Percentiles rank a stretch among this genome's conserved stretches.
phyloP scores from a whole-genome alignment of 2,888 invertebrate species.

The Diarsia rubi region DNA sequence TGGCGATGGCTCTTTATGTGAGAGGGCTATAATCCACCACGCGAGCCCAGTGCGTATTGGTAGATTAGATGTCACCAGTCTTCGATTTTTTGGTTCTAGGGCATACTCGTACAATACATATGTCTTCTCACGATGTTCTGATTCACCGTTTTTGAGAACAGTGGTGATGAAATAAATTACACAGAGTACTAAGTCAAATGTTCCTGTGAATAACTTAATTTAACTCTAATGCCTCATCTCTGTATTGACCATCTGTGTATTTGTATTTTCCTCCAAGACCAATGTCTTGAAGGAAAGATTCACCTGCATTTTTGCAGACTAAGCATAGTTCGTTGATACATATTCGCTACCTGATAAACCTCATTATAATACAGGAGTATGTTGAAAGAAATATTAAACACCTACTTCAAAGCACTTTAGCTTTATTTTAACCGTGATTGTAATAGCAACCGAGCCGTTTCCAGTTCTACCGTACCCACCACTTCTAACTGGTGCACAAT shows the following conservation, averaged over 20 bases:
- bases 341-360: background rate
- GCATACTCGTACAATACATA: too few relatives aligned
- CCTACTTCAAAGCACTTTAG: background rate
- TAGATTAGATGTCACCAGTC: too few relatives aligned
- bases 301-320: background rate
- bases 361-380: background rate
- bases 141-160: background rate
- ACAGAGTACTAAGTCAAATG: background rate
- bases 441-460: constrained; percentile 1
- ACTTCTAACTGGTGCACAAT: constrained; percentile 27
- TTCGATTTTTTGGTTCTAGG: background rate
- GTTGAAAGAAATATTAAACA: background rate
- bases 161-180: background rate
- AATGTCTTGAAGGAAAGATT: background rate
- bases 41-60: too few relatives aligned
- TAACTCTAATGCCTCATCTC: too few relatives aligned
- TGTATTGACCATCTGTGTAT: too few relatives aligned
- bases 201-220: background rate
- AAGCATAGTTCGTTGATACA: too few relatives aligned
- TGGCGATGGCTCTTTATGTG: too few relatives aligned
- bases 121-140: background rate
- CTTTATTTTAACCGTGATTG: constrained; percentile 6
- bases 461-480: constrained; percentile 30
- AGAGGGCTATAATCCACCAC: too few relatives aligned
- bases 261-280: too few relatives aligned